phyloP scores from a whole-genome alignment of 2,797 vertebrate species.

The Sciurus vulgaris region DNA sequence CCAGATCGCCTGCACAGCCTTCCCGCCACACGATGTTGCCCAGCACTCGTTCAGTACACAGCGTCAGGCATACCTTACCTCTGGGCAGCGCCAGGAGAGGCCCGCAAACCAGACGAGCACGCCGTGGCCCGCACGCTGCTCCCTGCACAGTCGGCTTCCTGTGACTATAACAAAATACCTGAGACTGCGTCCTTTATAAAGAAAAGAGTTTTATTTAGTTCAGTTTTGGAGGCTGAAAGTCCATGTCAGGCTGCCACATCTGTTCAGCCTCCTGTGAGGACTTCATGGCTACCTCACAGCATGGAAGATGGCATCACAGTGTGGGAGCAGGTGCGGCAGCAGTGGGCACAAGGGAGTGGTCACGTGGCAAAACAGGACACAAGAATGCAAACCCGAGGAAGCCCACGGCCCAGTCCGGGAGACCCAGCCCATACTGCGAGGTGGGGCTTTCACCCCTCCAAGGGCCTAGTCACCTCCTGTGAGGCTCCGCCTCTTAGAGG shows the following conservation, averaged over 20 bases:
- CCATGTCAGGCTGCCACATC: background rate
- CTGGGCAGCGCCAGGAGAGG: background rate
- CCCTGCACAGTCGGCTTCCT: background rate
- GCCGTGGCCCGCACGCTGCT: background rate
- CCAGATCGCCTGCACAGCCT: background rate
- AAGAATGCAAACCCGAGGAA: too few species aligned
- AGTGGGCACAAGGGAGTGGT: background rate
- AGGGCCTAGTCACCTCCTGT: background rate
- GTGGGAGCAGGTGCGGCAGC: rapidly evolving
- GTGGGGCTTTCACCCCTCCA: too few species aligned
- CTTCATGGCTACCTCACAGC: too few species aligned
- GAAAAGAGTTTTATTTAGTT: background rate
- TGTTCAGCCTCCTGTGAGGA: background rate
- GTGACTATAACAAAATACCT: background rate
- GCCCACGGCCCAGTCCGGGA: background rate
- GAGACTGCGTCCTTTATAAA: background rate
- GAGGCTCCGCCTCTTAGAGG: background rate
- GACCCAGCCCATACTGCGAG: too few species aligned
- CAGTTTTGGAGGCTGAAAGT: background rate
- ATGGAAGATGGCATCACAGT: background rate
- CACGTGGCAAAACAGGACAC: background rate
- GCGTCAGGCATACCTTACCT: background rate
- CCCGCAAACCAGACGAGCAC: background rate
- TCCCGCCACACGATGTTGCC: background rate
- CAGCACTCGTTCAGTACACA: background rate